Conservation (phyloP, 1,140 invertebrate species). For the Arctopsyche grandis region DNA sequence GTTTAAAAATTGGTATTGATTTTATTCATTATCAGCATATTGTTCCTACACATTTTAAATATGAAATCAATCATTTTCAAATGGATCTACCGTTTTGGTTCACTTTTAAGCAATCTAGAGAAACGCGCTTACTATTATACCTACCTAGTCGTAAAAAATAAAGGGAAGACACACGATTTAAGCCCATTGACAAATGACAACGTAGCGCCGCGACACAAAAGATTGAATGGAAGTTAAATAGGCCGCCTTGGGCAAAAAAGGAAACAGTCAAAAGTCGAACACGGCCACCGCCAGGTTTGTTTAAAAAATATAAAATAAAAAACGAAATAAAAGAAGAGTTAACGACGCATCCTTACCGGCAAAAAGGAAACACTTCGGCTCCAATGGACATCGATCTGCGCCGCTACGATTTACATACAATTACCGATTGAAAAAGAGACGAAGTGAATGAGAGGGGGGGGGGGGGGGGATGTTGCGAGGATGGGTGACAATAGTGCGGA, state of each 20-base stretch:
- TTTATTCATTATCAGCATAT: too few relatives aligned
- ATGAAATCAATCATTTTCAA: too few relatives aligned
- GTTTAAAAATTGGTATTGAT: too few relatives aligned
- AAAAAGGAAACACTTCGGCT: not conserved
- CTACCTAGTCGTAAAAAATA: not conserved
- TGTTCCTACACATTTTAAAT: too few relatives aligned
- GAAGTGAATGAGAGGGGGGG: not conserved
- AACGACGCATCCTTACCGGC: too few relatives aligned
- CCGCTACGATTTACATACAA: not conserved
- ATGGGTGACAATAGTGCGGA: not conserved
- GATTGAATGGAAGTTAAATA: not conserved
- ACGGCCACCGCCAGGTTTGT: constrained; percentile 3
- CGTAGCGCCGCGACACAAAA: constrained; percentile 14
- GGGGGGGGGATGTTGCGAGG: too few relatives aligned
- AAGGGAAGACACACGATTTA: not conserved
- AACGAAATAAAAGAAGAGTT: not conserved
- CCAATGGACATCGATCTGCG: not conserved
- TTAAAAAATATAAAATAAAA: not conserved
- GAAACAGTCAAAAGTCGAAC: not conserved
- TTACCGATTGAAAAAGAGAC: not conserved
- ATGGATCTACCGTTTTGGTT: too few relatives aligned
- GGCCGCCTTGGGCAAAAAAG: not conserved
- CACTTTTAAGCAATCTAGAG: too few relatives aligned
- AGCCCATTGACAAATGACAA: constrained; percentile 11
- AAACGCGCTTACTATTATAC: too few relatives aligned